Conservation (phyloP, 2,113 vertebrate genomes). For the Tenebrosternarchus preto region DNA sequence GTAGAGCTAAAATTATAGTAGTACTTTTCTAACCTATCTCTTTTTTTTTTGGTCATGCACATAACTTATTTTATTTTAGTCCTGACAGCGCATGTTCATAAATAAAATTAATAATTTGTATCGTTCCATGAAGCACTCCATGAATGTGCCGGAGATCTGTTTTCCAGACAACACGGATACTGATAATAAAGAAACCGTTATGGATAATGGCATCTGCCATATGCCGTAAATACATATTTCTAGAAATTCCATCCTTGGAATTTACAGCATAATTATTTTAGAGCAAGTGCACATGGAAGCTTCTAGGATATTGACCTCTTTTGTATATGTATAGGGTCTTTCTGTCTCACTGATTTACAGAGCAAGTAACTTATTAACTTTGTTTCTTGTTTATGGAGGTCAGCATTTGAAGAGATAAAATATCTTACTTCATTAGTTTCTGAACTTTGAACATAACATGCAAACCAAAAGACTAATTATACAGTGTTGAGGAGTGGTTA, state of each 20-base stretch:
- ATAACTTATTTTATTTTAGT: too few species aligned
- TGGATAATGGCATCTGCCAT: too few species aligned
- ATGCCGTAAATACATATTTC: background rate
- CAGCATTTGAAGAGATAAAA: conserved; percentile 47
- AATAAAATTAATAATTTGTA: too few species aligned
- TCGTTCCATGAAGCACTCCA: too few species aligned
- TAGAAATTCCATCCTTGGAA: background rate
- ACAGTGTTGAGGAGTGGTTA: conserved; percentile 54
- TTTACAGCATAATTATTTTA: background rate
- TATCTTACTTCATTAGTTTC: conserved; percentile 56
- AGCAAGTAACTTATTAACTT: conserved; percentile 48
- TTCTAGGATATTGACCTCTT: background rate
- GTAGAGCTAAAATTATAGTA: too few species aligned
- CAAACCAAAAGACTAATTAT: conserved; percentile 47
- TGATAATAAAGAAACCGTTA: too few species aligned
- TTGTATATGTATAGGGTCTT: background rate
- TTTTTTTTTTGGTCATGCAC: too few species aligned
- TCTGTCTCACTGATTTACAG: conserved; percentile 19
- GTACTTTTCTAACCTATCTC: too few species aligned
- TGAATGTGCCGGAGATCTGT: too few species aligned
- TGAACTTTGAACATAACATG: conserved; percentile 56
- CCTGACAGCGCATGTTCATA: too few species aligned
- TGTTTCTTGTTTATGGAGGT: conserved; percentile 47
- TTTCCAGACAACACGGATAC: too few species aligned
- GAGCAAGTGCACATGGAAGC: background rate